These are phyloP conservation scores for Thalassoma bifasciatum DNA, from an alignment of 2,113 vertebrate genomes.

Conservation along the genomic window DNA sequence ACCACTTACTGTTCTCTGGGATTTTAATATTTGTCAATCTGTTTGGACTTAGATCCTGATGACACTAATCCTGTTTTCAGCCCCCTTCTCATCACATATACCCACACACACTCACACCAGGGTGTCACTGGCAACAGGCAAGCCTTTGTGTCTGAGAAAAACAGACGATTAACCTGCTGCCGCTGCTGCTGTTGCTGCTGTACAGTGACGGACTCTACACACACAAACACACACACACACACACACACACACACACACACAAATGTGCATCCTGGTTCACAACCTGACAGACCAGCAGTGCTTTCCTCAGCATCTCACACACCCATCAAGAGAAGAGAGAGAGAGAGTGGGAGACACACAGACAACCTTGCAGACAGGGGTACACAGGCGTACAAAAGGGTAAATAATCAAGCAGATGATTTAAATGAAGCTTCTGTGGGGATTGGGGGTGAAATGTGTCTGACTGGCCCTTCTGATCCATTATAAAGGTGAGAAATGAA, in stretches of 20 bases:
- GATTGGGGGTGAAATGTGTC: slow-evolving; percentile 56
- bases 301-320: slow-evolving; percentile 42
- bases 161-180: slow-evolving; percentile 58
- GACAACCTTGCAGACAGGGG: slow-evolving; percentile 37
- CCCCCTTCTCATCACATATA: slow-evolving; percentile 52
- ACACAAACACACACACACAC: slow-evolving; percentile 6
- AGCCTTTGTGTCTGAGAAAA: slow-evolving; percentile 78
- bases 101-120: slow-evolving; percentile 48
- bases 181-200: slow-evolving; percentile 9
- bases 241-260: background rate
- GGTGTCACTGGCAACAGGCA: slow-evolving; percentile 49
- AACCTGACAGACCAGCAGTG: background rate
- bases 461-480: slow-evolving; percentile 16
- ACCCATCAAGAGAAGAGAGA: background rate
- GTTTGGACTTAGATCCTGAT: slow-evolving; percentile 77
- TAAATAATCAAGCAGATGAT: slow-evolving; percentile 75
- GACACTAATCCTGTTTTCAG: slow-evolving; percentile 82
- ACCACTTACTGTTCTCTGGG: slow-evolving; percentile 55
- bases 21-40: slow-evolving; percentile 75
- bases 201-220: background rate
- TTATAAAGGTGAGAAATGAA: slow-evolving; percentile 66
- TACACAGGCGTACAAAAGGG: slow-evolving; percentile 25
- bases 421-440: slow-evolving; percentile 64
- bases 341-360: slow-evolving; percentile 34
- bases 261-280: slow-evolving; percentile 15